A percentile compares a stretch with the other conserved stretches of the same genome.
phyloP scores from a whole-genome alignment of 2,888 invertebrate species.

The Eristalinus aeneus region DNA sequence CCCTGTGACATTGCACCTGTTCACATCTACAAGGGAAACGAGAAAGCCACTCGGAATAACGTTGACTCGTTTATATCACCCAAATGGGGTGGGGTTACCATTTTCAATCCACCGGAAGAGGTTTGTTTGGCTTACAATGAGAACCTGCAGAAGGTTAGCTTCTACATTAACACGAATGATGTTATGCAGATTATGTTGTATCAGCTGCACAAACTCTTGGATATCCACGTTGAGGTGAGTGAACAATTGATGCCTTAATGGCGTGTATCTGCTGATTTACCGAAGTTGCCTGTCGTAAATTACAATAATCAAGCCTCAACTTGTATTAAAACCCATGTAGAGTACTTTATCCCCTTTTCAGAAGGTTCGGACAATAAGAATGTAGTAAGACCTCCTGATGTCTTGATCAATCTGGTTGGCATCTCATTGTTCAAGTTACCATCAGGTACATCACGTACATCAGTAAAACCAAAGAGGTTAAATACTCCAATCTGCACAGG shows the following conservation, averaged over 20 bases:
- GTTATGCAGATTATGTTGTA: conserved; percentile 90
- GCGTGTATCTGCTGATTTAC: background rate
- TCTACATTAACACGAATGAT: conserved; percentile 83
- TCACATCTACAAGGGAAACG: conserved; percentile 84
- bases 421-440: too few relatives aligned
- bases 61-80: conserved; percentile 90
- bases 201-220: conserved; percentile 88
- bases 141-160: conserved; percentile 77
- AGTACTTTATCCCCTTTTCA: too few relatives aligned
- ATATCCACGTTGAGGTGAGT: conserved; percentile 84
- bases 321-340: background rate
- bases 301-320: background rate
- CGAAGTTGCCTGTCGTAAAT: background rate
- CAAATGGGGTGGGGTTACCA: conserved; percentile 94
- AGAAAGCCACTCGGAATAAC: conserved; percentile 79
- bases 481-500: too few relatives aligned
- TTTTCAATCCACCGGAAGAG: conserved; percentile 85
- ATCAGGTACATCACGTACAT: too few relatives aligned
- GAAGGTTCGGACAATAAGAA: too few relatives aligned
- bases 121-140: conserved; percentile 82
- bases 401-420: too few relatives aligned
- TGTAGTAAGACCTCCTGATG: too few relatives aligned
- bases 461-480: too few relatives aligned
- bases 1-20: conserved; percentile 88
- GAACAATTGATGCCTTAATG: background rate